Base-by-base conservation (phyloP, 2,888 invertebrate species). In the Octonoba sinensis region DNA sequence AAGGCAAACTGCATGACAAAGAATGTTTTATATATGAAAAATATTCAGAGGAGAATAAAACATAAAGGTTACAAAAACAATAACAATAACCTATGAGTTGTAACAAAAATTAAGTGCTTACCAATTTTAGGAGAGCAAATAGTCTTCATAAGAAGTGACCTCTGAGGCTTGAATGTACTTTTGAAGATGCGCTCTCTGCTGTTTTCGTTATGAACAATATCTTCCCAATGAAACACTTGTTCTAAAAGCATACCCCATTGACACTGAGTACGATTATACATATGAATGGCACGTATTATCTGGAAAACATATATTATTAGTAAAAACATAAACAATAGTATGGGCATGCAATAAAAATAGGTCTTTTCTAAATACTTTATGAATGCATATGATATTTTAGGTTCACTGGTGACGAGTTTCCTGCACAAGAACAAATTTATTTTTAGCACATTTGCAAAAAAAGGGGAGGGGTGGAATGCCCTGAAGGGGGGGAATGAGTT, bases 251-350 rank as follows among this genome's bases (percentile, higher is more conserved):
- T 91, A 84, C 92, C 93, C 96, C 96, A 99, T 87, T 98, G 95
- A 0, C 96, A 96, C 88, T 97, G 96, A 3, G 97, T 96, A 84
- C 97, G 92, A 88, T 95, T 95, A 60, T 96, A 91, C n/a, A 94
- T 94, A 89, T 97, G 97, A 36, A 97, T 90, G 0, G 96, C 93
- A 90, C 95, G 95, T 83, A 96, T 96, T 1, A 93, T 92, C 93
- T 93, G 47, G 24, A 65, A 75, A 49, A 20, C 8, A 71, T 20
- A 47, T 13, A 47, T 16, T 44, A 16, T 47, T 20, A 66, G 15
- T 27, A 60, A 49, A 47, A n/a, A 0, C 18, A 20, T 27, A 47
- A 47, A 65, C n/a, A n/a, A 54, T n/a, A n/a, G 16, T 20, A 54
- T 18, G 20, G 54, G 18, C 3, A 8, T 4, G 1, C 6, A 36